phyloP scores from a whole-genome alignment of 2,113 vertebrate genomes.

The Eulacestoma nigropectus region DNA sequence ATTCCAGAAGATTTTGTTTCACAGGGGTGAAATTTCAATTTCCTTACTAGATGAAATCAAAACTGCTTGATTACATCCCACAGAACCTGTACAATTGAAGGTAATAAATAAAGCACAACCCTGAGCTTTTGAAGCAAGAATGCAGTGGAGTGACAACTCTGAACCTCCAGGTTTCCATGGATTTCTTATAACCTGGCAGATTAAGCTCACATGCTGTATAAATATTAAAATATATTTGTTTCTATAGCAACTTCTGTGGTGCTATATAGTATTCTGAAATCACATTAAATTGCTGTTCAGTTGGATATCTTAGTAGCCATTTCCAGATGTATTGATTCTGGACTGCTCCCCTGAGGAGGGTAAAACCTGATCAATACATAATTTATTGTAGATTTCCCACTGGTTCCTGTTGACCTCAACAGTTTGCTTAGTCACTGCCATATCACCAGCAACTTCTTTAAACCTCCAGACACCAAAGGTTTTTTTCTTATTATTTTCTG shows the following conservation, averaged over 20 bases:
- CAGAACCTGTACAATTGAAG: background rate
- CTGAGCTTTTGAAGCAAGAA: background rate
- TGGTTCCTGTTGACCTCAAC: background rate
- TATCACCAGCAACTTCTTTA: background rate
- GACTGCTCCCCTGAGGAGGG: background rate
- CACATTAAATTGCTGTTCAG: background rate
- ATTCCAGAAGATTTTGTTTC: background rate
- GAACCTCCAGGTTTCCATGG: background rate
- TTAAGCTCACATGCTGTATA: background rate
- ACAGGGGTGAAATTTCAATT: background rate
- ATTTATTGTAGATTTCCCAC: background rate
- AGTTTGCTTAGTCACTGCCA: background rate
- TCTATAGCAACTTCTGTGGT: slow-evolving; percentile 23
- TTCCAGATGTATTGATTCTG: background rate
- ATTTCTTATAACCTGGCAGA: background rate
- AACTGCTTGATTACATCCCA: background rate
- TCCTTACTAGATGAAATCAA: background rate
- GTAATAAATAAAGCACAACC: background rate
- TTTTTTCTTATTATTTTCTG: background rate
- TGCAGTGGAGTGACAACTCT: background rate
- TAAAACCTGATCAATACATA: background rate
- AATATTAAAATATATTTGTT: slow-evolving; percentile 7
- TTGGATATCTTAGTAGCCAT: background rate
- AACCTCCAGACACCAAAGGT: background rate
- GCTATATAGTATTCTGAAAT: background rate